Conservation (phyloP, 2,797 vertebrate genomes). For the Philypnodon macrostomus region DNA sequence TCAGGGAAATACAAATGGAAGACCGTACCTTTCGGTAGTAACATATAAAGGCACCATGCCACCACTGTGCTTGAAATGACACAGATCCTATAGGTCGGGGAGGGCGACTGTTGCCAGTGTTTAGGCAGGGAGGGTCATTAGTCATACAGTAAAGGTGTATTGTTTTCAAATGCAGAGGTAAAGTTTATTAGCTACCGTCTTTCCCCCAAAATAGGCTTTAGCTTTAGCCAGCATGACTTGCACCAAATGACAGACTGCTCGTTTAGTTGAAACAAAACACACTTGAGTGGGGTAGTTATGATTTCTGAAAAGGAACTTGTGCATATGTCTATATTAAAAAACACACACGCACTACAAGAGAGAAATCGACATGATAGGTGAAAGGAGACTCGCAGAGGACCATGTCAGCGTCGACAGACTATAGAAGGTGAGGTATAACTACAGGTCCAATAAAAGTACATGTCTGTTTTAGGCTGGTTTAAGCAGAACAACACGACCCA, state of each 20-base stretch:
- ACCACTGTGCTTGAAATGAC: slow-evolving; percentile 71
- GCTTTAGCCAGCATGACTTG: slow-evolving; percentile 39
- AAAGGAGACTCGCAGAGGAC: slow-evolving; percentile 57
- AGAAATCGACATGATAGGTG: slow-evolving; percentile 55
- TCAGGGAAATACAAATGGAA: slow-evolving; percentile 79
- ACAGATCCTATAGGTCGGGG: slow-evolving; percentile 67
- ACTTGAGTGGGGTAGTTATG: slow-evolving; percentile 31
- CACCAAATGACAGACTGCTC: slow-evolving; percentile 49
- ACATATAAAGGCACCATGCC: slow-evolving; percentile 78
- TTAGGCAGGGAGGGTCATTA: slow-evolving; percentile 61
- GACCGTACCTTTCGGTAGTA: slow-evolving; percentile 78
- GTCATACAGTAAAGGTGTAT: slow-evolving; percentile 59
- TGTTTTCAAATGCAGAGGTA: slow-evolving; percentile 65
- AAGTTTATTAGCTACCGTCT: slow-evolving; percentile 68
- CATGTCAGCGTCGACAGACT: slow-evolving; percentile 61
- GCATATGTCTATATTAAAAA: slow-evolving; percentile 59
- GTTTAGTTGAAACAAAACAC: slow-evolving; percentile 43
- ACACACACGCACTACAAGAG: slow-evolving; percentile 31
- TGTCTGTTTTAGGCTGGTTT: slow-evolving; percentile 71
- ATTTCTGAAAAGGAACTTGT: slow-evolving; percentile 31
- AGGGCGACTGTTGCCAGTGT: slow-evolving; percentile 43
- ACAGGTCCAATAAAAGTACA: slow-evolving; percentile 75
- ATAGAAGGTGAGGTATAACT: slow-evolving; percentile 74
- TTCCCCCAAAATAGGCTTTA: slow-evolving; percentile 40
- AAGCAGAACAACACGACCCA: slow-evolving; percentile 65